Conservation (phyloP, 1,140 invertebrate species). For the Oreohelix idahoensis region DNA sequence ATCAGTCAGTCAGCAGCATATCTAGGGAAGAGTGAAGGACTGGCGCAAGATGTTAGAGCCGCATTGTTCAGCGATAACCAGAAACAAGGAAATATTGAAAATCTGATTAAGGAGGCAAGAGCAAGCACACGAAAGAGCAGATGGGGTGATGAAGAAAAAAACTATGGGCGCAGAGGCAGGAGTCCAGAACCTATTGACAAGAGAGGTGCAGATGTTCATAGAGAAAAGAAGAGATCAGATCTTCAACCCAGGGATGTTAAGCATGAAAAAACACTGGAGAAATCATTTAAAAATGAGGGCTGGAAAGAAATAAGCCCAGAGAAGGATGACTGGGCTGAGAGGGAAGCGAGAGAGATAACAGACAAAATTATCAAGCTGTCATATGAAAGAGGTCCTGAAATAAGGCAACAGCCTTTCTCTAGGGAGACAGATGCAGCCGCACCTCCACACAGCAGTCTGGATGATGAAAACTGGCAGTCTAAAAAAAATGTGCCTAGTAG, state of each 20-base stretch:
- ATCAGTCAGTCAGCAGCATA: constrained; percentile 67
- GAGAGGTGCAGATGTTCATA: neutral
- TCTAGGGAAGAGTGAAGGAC: constrained; percentile 54
- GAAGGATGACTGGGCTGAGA: neutral
- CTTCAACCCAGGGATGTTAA: too few relatives aligned
- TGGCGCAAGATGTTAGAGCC: constrained; percentile 33
- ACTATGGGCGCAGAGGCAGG: neutral
- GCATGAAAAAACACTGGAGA: neutral
- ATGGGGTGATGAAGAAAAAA: neutral
- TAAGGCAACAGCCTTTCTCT: neutral
- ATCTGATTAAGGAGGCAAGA: constrained; percentile 25
- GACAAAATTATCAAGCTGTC: neutral
- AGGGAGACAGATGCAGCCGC: neutral
- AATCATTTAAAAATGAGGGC: neutral
- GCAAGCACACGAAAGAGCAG: neutral
- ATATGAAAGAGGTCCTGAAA: neutral
- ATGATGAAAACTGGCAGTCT: neutral
- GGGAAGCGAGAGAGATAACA: neutral
- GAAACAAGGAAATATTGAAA: constrained; percentile 1
- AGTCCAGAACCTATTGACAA: neutral
- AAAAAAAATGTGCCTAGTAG: neutral
- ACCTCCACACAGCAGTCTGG: neutral
- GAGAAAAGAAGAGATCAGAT: neutral
- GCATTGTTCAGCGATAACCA: neutral
- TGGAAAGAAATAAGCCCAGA: constrained; percentile 21